Evolutionary conservation across 2,113 vertebrate species (phyloP).

Genomic region (Gymnocephalus cernua): DNA sequence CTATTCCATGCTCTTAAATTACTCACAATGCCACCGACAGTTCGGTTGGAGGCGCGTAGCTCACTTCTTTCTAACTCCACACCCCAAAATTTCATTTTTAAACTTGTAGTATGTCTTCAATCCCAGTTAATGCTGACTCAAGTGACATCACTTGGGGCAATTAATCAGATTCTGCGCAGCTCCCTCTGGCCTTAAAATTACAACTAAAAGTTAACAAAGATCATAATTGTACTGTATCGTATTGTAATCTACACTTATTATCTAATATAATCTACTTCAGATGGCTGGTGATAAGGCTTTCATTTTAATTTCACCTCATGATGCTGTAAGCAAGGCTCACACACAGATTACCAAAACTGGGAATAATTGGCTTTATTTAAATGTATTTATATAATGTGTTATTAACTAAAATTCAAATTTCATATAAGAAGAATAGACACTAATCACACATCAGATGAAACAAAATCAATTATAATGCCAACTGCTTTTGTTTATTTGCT

Average conservation of each 20-base stretch:
- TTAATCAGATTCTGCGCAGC: too few relatives aligned
- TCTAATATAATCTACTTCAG: neutral
- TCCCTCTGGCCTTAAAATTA: neutral
- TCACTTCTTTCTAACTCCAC: too few relatives aligned
- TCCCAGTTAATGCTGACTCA: too few relatives aligned
- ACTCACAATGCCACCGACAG: too few relatives aligned
- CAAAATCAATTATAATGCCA: neutral
- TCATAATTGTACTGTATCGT: neutral
- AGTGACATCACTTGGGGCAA: too few relatives aligned
- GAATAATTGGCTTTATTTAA: slow-evolving; percentile 2
- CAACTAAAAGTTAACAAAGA: neutral
- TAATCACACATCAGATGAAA: slow-evolving; percentile 5
- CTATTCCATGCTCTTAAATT: too few relatives aligned
- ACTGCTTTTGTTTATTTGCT: slow-evolving; percentile 11
- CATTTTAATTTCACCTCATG: neutral
- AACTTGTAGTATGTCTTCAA: too few relatives aligned
- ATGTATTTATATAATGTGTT: neutral
- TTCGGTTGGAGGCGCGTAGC: too few relatives aligned
- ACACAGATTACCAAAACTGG: neutral
- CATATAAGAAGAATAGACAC: neutral
- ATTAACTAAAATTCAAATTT: neutral
- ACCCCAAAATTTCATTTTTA: too few relatives aligned
- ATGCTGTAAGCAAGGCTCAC: neutral
- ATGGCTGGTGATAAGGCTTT: neutral
- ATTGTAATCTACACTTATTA: neutral